A percentile compares a stretch with the other conserved stretches of the same genome.
phyloP scores from a whole-genome alignment of 2,888 invertebrate species.

The Mythimna vitellina region DNA sequence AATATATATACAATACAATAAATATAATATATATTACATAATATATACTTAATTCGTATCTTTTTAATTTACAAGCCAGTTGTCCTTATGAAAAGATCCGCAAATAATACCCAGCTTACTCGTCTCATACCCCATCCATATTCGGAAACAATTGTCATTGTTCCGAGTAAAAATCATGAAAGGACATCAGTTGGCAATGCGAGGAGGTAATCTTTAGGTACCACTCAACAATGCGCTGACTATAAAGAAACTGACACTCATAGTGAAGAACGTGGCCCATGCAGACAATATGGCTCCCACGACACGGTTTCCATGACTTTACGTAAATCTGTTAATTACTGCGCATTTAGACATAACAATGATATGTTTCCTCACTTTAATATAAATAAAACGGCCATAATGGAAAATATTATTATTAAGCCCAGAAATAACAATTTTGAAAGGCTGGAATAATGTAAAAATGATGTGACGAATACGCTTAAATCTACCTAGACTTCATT shows the following conservation, averaged over 20 bases:
- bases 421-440: slow-evolving; percentile 17
- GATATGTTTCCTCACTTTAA: slow-evolving; percentile 78
- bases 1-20: no score
- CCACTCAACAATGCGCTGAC: slow-evolving; percentile 72
- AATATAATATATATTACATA: no score
- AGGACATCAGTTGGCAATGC: slow-evolving; percentile 79
- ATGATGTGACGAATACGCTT: slow-evolving; percentile 1
- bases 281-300: slow-evolving; percentile 86
- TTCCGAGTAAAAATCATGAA: slow-evolving; percentile 75
- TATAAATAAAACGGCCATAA: slow-evolving; percentile 63
- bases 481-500: neutral
- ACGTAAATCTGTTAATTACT: slow-evolving; percentile 86
- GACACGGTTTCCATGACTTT: slow-evolving; percentile 87
- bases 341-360: slow-evolving; percentile 80
- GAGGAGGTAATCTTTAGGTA: slow-evolving; percentile 66
- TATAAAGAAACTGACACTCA: slow-evolving; percentile 67
- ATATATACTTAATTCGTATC: no score
- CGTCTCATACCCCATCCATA: slow-evolving; percentile 54
- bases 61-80: neutral
- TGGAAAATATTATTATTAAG: slow-evolving; percentile 64
- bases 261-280: slow-evolving; percentile 54
- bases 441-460: slow-evolving; percentile 6
- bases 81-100: slow-evolving; percentile 17
- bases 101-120: slow-evolving; percentile 42
- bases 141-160: slow-evolving; percentile 81